Evolutionary conservation across 2,888 invertebrate species (phyloP), one percentile per base, ranked within the genome.

Genomic region (Mechanitis messenoides): DNA sequence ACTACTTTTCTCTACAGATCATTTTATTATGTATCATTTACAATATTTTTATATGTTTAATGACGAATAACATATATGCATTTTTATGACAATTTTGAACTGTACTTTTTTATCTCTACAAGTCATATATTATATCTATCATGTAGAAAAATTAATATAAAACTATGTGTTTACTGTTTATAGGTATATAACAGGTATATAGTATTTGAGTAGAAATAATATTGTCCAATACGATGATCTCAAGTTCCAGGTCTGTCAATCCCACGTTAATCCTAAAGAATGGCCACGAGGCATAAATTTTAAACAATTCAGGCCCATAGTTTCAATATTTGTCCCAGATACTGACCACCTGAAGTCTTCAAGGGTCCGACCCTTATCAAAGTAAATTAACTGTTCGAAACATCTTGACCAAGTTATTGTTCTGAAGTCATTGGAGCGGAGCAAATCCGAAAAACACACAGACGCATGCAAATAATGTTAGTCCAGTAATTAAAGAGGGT

Each of bases 391-490:
- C 87, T 85, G 83, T 79, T 84, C 76, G 76, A 79, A 87, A 85
- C 86, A 85, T 89, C 88, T 88, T 89, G 87, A 85, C 84, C 86
- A 82, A 88, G 84, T 87, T 87, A 87, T 85, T 84, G 83, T 84
- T 83, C 71, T 77, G 56, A 65, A 66, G 60, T 60, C 78, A 71
- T 69, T 74, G 76, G 80, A 75, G 74, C 77, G 81, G 71, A 68
- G 66, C 71, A 78, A 82, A 87, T 87, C 83, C 61, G 62, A 62
- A 67, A 68, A 65, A 87, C 87, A 89, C 88, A 85, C 81, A 73
- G 76, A 78, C 77, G 76, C 76, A 79, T 78, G 81, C 79, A 79
- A 82, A 85, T 84, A 82, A 73, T 79, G 74, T 72, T 72, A 69
- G 75, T 74, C 69, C 77, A 76, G 77, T 78, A 83, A 83, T 84